phyloP scores from a whole-genome alignment of 2,113 vertebrate species.

The Nerophis ophidion region DNA sequence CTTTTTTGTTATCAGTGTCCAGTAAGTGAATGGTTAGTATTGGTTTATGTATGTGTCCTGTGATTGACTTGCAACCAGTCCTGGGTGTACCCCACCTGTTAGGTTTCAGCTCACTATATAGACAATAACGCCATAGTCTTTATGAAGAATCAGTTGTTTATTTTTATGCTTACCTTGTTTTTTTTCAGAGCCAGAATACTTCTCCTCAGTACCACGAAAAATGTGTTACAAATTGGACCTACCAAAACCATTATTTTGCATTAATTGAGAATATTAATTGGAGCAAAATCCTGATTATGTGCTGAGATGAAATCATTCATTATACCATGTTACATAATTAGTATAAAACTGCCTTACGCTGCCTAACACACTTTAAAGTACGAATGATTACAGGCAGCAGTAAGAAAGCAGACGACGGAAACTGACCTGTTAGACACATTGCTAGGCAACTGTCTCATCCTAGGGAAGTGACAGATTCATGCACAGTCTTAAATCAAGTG shows the following conservation, averaged over 20 bases:
- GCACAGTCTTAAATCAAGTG: no score
- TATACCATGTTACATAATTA: slow-evolving; percentile 4
- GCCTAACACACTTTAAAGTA: neutral
- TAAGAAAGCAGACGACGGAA: slow-evolving; percentile 11
- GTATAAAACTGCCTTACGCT: neutral
- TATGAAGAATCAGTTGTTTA: no score
- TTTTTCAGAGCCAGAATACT: neutral
- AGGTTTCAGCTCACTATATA: no score
- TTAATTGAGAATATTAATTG: neutral
- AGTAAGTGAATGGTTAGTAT: no score
- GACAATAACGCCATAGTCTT: no score
- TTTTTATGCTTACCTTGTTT: neutral
- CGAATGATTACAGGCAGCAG: slow-evolving; percentile 1
- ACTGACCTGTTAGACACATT: slow-evolving; percentile 21
- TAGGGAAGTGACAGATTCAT: no score
- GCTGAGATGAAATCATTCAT: neutral
- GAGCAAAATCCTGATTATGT: neutral
- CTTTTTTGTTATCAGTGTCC: no score
- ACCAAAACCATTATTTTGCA: no score
- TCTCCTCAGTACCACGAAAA: neutral
- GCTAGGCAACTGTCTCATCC: neutral
- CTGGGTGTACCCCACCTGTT: no score
- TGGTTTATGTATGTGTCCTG: no score
- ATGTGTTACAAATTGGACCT: neutral
- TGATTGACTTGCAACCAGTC: no score